Percentiles rank a stretch among this genome's conserved stretches.
Conservation (phyloP, 2,113 vertebrate genomes). For the Dermatemys mawii region DNA sequence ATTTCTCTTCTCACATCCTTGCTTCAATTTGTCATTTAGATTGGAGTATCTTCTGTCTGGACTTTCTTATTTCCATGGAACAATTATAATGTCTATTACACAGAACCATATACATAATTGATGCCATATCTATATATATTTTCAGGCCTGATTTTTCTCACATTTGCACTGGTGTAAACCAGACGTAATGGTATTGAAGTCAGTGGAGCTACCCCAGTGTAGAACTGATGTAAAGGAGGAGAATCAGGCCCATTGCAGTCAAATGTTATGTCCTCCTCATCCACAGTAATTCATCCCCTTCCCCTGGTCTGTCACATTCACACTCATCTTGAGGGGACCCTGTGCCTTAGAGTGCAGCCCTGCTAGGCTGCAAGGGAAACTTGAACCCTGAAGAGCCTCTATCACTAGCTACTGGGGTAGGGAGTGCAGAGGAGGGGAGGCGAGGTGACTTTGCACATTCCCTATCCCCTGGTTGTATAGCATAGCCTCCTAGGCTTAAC, state of each 20-base stretch:
- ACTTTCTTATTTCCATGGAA: not conserved
- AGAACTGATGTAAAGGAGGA: not conserved
- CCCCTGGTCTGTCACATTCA: not conserved
- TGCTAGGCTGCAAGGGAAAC: not conserved
- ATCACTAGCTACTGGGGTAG: not conserved
- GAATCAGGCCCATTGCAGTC: rapidly evolving
- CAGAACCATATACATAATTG: not conserved
- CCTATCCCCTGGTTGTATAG: not conserved
- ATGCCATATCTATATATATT: not conserved
- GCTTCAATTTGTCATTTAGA: not conserved
- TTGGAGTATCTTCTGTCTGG: not conserved
- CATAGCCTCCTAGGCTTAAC: rapidly evolving
- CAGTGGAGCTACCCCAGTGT: not conserved
- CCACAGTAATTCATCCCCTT: not conserved
- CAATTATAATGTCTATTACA: not conserved
- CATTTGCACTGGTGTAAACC: not conserved
- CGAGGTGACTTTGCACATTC: not conserved
- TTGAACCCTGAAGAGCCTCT: not conserved
- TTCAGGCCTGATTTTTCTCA: not conserved
- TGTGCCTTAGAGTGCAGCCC: not conserved
- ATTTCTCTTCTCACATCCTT: not conserved
- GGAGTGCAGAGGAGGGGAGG: too few species aligned
- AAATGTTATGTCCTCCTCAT: not conserved
- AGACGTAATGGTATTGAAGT: not conserved
- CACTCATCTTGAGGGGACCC: not conserved